Conservation (phyloP, 2,113 vertebrate genomes). For the Callipepla squamata region DNA sequence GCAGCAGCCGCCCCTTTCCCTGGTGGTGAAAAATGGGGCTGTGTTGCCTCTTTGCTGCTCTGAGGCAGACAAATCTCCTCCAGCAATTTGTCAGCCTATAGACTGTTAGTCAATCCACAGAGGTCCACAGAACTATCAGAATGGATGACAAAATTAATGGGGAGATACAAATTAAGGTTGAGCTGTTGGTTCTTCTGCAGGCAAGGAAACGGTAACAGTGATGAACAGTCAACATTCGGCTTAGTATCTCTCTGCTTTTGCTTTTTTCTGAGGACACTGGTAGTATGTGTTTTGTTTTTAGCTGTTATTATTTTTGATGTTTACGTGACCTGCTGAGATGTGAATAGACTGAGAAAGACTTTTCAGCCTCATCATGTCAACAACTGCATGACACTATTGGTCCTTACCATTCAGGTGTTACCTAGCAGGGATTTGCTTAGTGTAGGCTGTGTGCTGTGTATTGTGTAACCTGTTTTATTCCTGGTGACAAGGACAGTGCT, state of each 20-base stretch:
- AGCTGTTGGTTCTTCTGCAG: not conserved
- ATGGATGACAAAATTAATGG: not conserved
- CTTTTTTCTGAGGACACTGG: not conserved
- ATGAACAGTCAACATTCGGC: not conserved
- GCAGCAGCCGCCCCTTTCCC: not conserved
- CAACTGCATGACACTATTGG: not conserved
- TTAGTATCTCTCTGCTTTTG: not conserved
- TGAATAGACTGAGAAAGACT: not conserved
- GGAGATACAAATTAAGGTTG: not conserved
- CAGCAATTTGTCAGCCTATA: not conserved
- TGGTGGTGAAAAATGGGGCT: not conserved
- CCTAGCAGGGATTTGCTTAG: not conserved
- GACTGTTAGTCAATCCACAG: not conserved
- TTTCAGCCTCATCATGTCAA: not conserved
- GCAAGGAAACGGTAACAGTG: not conserved
- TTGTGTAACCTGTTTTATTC: not conserved
- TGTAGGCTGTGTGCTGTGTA: rapidly evolving
- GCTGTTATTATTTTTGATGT: not conserved
- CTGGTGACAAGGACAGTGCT: not conserved
- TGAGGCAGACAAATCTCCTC: not conserved
- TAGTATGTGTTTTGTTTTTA: not conserved
- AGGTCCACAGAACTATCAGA: not conserved
- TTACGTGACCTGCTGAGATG: not conserved
- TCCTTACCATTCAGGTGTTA: not conserved
- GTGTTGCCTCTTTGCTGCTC: not conserved